Base-by-base conservation (phyloP, 2,797 vertebrate species). In the Eidolon dupreanum region DNA sequence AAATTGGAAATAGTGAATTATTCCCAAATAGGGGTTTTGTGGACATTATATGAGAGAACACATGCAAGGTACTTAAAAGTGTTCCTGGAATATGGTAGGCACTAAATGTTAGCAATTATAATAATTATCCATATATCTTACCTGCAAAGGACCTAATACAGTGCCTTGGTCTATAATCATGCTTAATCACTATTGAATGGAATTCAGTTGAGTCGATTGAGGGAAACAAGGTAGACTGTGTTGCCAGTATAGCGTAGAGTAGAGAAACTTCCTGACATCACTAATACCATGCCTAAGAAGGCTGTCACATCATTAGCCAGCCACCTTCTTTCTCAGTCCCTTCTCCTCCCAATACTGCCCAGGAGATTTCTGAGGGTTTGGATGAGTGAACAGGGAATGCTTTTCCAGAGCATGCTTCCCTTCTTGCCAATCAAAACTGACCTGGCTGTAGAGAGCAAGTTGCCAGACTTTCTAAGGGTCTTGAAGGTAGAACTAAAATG, bases 301-400 rank as follows among this genome's bases (percentile, higher is more conserved):
- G 43, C 53, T 53, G 28, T 86, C 74, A 96, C 4, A 24, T 28
- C 78, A 66, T 43, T 83, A 92, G 74, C 74, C 41, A 95, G 46
- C 70, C 91, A 92, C 81, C 8, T 49, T 92, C 24, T 38, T 71
- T 81, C 79, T 65, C 74, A 93, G 38, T 86, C 22, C 28, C 57
- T 71, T 59, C 38, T 22, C 38, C 61, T 84, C 83, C 78, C 75
- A 82, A 66, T 46, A 20, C 51, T 74, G 93, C 26, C 90, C 53
- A 43, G 77, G 73, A 93, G 57, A 94, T 51, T 61, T 90, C 84
- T 87, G 74, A 89, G 36, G 46, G 53, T 77, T 91, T 97, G 87
- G 86, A 46, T 65, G 24, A 41, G 17, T 7, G 17, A 68, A 87
- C 55, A 73, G 17, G 41, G 59, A 63, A 71, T 59, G 73, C 59